Evolutionary conservation across 1,140 invertebrate genomes (phyloP), one percentile per base, ranked within the genome.

Genomic region (Hyles vespertilio): DNA sequence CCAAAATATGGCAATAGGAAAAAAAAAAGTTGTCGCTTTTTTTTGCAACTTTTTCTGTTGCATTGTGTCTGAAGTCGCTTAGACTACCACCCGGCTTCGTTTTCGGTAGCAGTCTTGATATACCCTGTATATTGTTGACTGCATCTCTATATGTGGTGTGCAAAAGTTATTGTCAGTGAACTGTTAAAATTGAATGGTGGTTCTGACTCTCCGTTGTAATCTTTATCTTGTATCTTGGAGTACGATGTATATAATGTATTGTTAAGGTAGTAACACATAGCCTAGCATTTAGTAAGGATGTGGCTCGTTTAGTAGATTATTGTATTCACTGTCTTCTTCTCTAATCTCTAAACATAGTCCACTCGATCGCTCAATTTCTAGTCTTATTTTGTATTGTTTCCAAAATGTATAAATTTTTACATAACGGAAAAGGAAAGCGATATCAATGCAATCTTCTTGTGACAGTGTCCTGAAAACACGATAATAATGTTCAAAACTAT

Each of bases 311-410:
- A 58, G 61, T 63, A 65, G 61, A 61, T 62, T 45, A 53, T 44
- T 55, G 50, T 59, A 59, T 48, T 62, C 36, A 50, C 36, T 59
- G 22, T 61, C 51, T 49, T 47, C 52, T 60, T 63, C 53, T 65
- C 6, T 40, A 11, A 50, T 61, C 56, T 65, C 40, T 67, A 63
- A 71, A 64, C 61, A 61, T 63, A 62, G 61, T 62, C 60, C 64
- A 70, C 62, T 65, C 59, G 46, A 59, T 67, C 65, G 74, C 75
- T 75, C 72, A 75, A 78, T 68, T 65, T 78, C 75, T 78, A 78
- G 75, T 78, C 75, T 72, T 65, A 57, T 64, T 64, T 50, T 72
- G 45, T 72, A 65, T 58, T 53, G n/a, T 56, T 50, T 51, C 51
- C 44, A 43, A 40, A 49, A 11, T 53, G 3, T 36, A 33, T 33